Evolutionary conservation across 2,113 vertebrate species (phyloP).

Genomic region (Callithrix jacchus): DNA sequence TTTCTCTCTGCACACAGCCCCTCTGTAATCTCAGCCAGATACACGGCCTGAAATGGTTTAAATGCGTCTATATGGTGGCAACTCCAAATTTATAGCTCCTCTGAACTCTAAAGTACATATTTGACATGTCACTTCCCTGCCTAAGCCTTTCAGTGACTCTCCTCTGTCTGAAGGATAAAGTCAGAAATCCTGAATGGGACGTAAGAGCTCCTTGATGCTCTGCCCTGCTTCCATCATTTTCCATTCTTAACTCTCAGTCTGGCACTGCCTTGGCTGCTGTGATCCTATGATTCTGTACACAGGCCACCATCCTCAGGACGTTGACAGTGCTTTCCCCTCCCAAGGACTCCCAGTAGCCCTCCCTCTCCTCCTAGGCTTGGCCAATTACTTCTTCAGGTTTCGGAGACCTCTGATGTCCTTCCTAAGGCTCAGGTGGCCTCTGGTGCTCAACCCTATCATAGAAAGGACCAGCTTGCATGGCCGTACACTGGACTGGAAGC

Average conservation of each 20-base stretch:
- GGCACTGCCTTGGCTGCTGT: background rate
- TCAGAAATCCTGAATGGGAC: background rate
- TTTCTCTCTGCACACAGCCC: background rate
- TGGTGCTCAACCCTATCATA: too few species aligned
- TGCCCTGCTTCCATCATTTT: background rate
- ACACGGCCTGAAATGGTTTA: background rate
- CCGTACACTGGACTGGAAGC: accelerated
- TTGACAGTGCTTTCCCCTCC: too few species aligned
- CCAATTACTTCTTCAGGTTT: background rate
- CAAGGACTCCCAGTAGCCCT: background rate
- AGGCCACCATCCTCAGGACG: background rate
- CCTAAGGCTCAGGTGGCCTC: background rate
- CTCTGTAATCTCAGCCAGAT: background rate
- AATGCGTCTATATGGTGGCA: background rate
- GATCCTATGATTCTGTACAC: background rate
- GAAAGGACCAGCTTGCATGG: background rate
- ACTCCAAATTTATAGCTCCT: background rate
- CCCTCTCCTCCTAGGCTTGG: background rate
- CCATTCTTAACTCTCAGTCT: background rate
- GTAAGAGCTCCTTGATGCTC: background rate
- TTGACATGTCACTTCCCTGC: background rate
- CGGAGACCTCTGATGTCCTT: background rate
- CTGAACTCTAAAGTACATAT: background rate
- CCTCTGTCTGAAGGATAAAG: background rate
- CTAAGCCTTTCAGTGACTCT: background rate